Conservation (phyloP, 1,140 invertebrate genomes). For the Harlomillsia oculata region DNA sequence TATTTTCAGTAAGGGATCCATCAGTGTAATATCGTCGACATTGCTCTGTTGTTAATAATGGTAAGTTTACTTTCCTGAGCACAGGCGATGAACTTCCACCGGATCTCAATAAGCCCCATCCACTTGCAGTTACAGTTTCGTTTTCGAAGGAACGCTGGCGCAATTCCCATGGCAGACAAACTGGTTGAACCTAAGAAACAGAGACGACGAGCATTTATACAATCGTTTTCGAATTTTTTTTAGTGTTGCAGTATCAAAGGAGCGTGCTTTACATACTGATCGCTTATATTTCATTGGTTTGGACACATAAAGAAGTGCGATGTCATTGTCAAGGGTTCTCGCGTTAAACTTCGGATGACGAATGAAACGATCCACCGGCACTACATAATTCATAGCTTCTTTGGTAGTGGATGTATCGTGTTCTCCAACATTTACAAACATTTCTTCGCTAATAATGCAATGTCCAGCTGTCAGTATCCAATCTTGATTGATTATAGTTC, state of each 20-base stretch:
- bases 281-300: conserved; percentile 2
- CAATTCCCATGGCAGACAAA: conserved; percentile 17
- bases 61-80: conserved; percentile 50
- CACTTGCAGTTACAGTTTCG: background rate
- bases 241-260: background rate
- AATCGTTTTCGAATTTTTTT: conserved; percentile 39
- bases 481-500: conserved; percentile 41
- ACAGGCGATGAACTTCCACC: conserved; percentile 48
- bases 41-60: conserved; percentile 45
- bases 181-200: conserved; percentile 20
- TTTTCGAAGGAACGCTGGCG: background rate
- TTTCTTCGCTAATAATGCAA: conserved; percentile 36
- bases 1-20: conserved; percentile 42
- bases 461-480: conserved; percentile 48
- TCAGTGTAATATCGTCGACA: conserved; percentile 41
- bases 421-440: conserved; percentile 8
- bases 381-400: conserved; percentile 39
- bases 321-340: conserved; percentile 46
- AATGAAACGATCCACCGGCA: conserved; percentile 36
- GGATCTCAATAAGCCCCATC: conserved; percentile 26
- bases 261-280: background rate
- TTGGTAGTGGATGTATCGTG: conserved; percentile 36
- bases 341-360: conserved; percentile 41
- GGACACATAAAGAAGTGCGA: conserved; percentile 44
- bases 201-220: conserved; percentile 52